phyloP scores from a whole-genome alignment of 2,888 invertebrate species.

The Polymixis flavicincta region DNA sequence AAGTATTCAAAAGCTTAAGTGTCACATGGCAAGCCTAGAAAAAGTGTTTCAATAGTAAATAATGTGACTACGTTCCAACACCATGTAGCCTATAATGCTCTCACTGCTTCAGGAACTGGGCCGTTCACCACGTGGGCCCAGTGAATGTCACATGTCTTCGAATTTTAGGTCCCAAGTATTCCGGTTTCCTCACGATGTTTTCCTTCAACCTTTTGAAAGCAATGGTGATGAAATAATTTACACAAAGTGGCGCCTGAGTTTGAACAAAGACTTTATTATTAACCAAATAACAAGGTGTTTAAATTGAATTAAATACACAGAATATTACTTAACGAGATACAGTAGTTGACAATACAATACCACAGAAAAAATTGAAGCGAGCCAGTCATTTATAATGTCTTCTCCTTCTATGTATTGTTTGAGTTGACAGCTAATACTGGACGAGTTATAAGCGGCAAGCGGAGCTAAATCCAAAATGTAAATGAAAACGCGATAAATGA shows the following conservation, averaged over 20 bases:
- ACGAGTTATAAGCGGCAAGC: constrained; percentile 47
- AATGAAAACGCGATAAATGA: neutral
- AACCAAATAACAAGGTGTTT: constrained; percentile 18
- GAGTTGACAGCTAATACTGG: constrained; percentile 67
- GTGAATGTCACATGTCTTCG: neutral
- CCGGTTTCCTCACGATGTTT: neutral
- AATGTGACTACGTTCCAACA: neutral
- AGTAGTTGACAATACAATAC: constrained; percentile 64
- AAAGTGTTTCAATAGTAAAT: neutral
- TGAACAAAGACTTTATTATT: constrained; percentile 13
- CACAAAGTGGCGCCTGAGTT: neutral
- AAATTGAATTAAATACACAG: constrained; percentile 39
- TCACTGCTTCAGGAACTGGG: neutral
- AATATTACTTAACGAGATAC: constrained; percentile 36
- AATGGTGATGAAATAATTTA: neutral
- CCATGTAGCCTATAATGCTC: neutral
- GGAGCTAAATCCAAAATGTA: neutral
- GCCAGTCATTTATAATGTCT: constrained; percentile 67
- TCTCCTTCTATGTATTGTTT: constrained; percentile 71
- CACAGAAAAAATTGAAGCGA: constrained; percentile 73
- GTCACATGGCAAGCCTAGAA: neutral
- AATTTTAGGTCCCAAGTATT: neutral
- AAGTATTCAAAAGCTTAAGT: neutral
- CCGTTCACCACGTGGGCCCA: neutral
- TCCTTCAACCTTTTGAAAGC: neutral